These are phyloP conservation scores for Acrossocheilus fasciatus DNA, from an alignment of 2,797 vertebrate species.

Conservation along the genomic window DNA sequence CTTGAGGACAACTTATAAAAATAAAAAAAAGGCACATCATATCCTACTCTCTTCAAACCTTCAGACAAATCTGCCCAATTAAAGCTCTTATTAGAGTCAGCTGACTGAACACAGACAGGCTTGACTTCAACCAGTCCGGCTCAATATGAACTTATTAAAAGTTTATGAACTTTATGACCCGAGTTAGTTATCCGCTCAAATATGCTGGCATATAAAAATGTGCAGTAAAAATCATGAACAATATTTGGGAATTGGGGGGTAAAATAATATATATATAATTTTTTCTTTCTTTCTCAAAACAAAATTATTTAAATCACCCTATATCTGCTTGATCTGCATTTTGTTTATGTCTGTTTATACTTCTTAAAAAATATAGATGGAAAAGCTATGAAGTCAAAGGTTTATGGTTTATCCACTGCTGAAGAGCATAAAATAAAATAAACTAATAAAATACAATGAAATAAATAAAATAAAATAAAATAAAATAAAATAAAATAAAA, in stretches of 20 bases:
- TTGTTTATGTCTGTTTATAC: neutral
- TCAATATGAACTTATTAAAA: constrained; percentile 4
- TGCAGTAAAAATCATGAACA: neutral
- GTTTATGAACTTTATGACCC: neutral
- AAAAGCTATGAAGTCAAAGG: neutral
- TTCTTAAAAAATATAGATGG: neutral
- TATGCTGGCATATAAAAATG: neutral
- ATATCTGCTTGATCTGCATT: neutral
- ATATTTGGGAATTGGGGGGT: neutral
- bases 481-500: neutral
- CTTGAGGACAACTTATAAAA: neutral
- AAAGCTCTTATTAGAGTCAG: constrained; percentile 11
- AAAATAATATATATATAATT: no score
- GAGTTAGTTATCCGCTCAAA: neutral
- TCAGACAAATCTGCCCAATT: neutral
- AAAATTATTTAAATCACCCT: neutral
- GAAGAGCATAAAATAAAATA: neutral
- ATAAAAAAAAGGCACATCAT: neutral
- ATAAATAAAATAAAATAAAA: no score
- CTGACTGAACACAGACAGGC: constrained; percentile 25
- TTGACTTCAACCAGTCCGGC: neutral
- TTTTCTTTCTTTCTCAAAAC: neutral
- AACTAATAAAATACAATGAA: no score
- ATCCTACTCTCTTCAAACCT: neutral
- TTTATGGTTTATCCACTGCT: neutral